These are phyloP conservation scores for Leuciscus idus DNA, from an alignment of 2,113 vertebrate genomes.

Conservation along the genomic window DNA sequence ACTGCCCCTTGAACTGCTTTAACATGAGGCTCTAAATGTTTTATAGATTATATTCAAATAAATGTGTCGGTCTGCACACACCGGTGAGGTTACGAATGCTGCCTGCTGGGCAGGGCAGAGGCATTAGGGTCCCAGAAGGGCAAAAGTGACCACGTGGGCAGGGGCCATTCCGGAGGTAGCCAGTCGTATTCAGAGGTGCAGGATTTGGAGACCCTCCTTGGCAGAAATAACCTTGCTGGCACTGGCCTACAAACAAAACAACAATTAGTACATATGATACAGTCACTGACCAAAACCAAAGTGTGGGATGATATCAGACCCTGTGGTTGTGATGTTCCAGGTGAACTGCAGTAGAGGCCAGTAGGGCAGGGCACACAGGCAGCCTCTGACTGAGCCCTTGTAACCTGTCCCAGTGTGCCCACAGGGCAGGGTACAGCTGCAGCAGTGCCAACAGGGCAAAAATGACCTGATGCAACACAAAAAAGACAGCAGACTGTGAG, in stretches of 20 bases:
- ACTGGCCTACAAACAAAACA: constrained; percentile 73
- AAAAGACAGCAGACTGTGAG: neutral
- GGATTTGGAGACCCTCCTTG: constrained; percentile 79
- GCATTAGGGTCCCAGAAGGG: constrained; percentile 77
- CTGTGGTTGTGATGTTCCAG: constrained; percentile 80
- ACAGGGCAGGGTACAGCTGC: constrained; percentile 79
- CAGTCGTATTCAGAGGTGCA: constrained; percentile 68
- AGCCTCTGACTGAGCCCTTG: constrained; percentile 70
- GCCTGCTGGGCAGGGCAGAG: constrained; percentile 83
- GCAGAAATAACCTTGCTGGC: constrained; percentile 85
- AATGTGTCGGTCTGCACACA: constrained; percentile 58
- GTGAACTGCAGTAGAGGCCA: constrained; percentile 81
- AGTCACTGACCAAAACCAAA: neutral
- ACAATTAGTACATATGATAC: constrained; percentile 14
- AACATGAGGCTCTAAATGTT: neutral
- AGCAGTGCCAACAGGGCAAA: constrained; percentile 76
- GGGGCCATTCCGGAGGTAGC: constrained; percentile 76
- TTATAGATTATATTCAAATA: neutral
- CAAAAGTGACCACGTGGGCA: constrained; percentile 87
- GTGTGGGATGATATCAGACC: constrained; percentile 68
- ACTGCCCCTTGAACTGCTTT: neutral
- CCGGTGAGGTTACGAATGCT: constrained; percentile 81
- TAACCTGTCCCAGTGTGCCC: constrained; percentile 78
- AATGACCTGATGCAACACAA: constrained; percentile 75
- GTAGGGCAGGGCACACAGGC: constrained; percentile 83